Percentiles rank a stretch among this genome's conserved stretches.
These are phyloP conservation scores for Trilocha varians DNA, from an alignment of 2,888 invertebrate genomes.

Conservation along the genomic window DNA sequence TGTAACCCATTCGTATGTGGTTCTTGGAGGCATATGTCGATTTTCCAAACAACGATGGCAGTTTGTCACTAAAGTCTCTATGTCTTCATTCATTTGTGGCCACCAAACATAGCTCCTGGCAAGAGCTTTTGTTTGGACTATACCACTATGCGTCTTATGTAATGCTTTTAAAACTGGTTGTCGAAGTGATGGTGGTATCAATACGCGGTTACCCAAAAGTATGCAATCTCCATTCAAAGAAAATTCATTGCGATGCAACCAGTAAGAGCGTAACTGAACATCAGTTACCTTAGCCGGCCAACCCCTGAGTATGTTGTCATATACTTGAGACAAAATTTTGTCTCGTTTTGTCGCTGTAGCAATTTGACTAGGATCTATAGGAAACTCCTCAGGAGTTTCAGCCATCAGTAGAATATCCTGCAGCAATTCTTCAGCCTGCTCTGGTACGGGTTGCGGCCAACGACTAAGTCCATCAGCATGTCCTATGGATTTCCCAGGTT, in stretches of 20 bases:
- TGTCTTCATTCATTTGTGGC: slow-evolving; percentile 11
- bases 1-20: slow-evolving; percentile 6
- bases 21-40: slow-evolving; percentile 5
- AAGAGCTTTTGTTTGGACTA: slow-evolving; percentile 14
- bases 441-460: background rate
- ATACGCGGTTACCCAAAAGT: slow-evolving; percentile 1
- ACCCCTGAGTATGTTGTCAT: background rate
- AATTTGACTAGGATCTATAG: slow-evolving; percentile 3
- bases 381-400: slow-evolving; percentile 7
- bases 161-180: background rate
- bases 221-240: slow-evolving; percentile 6
- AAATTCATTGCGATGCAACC: slow-evolving; percentile 2
- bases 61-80: slow-evolving; percentile 4
- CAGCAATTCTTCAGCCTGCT: slow-evolving; percentile 3
- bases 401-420: slow-evolving; percentile 6
- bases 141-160: slow-evolving; percentile 12
- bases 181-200: slow-evolving; percentile 1
- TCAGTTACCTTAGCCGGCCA: slow-evolving; percentile 2
- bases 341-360: slow-evolving; percentile 3
- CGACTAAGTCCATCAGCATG: background rate
- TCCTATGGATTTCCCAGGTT: background rate
- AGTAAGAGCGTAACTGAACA: background rate
- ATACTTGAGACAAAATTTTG: slow-evolving; percentile 1
- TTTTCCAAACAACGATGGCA: slow-evolving; percentile 1
- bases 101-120: slow-evolving; percentile 18